Base-by-base conservation (phyloP, 1,140 invertebrate species). In the Brachystomella parvula region DNA sequence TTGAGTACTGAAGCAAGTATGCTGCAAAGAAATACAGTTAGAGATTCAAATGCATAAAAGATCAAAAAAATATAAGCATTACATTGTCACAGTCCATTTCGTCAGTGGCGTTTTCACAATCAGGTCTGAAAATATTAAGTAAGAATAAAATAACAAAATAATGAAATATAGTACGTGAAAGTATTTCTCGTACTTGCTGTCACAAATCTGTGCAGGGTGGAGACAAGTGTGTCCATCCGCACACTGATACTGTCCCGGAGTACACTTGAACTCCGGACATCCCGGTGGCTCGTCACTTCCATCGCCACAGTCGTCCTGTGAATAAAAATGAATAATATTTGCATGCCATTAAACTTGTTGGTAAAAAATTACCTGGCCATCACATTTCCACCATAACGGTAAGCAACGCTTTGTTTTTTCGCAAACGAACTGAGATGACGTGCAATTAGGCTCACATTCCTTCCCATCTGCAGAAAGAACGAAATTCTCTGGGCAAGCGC, bases 401-500 rank as follows among this genome's bases (percentile, higher is more conserved):
- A 86, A 85, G 74, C 85, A 85, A 66, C 91, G 92, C 74, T 85
- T 87, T 0, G 85, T 86, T 15, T 81, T 77, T 2, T 79, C 76
- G 76, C 90, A 93, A 39, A 87, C 82, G 76, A 92, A 90, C 78
- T 92, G 87, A 1, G 88, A 86, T 1, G 85, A 83, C 1, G 88
- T 87, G 77, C 90, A 93, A 75, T 92, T 92, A 57, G 85, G 83
- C 2, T 81, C 77, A 76, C 91, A 94, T 1, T 81, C 81, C 57
- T 80, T 79, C 0, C 82, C 83, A 78, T 92, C 88, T 0, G 78
- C 75, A 1, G 77, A 81, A 39, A 90, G 78, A 30, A 86, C 79
- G 77, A 87, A 90, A 76, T 89, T 88, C 76, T 92, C 89, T 17
- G 90, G 90, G 75, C 90, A 94, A 0, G 83, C 83, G 79, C 90